Evolutionary conservation across 2,797 vertebrate species (phyloP).

Genomic region (Sebastes hubbsi): DNA sequence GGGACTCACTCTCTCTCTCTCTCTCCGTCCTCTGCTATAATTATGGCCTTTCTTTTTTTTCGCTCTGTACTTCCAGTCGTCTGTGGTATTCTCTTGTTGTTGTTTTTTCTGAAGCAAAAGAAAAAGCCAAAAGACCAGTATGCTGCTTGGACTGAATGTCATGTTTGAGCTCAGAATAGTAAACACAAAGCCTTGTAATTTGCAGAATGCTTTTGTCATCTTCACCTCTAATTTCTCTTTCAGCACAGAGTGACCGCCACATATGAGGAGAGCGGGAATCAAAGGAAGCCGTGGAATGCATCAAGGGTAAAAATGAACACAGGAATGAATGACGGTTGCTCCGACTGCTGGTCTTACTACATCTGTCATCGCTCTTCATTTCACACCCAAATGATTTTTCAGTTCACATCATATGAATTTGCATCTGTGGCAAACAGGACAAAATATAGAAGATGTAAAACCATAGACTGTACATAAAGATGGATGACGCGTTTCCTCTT

Average conservation of each 20-base stretch:
- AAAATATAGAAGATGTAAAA: not conserved
- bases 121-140: conserved; percentile 50
- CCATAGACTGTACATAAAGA: too few species aligned
- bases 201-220: conserved; percentile 79
- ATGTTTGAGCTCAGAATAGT: conserved; percentile 79
- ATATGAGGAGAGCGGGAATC: conserved; percentile 53
- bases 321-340: conserved; percentile 26
- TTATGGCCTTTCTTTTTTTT: conserved; percentile 72
- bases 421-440: not conserved
- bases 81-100: conserved; percentile 63
- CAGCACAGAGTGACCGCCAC: conserved; percentile 50
- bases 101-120: conserved; percentile 25
- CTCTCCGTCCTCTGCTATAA: conserved; percentile 69
- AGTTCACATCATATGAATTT: not conserved
- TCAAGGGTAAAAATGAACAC: conserved; percentile 54
- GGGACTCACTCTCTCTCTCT: conserved; percentile 55
- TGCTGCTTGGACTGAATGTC: conserved; percentile 59
- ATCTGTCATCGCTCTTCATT: conserved; percentile 6
- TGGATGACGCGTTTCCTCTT: too few species aligned
- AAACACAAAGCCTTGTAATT: conserved; percentile 81
- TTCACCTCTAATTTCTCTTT: conserved; percentile 74
- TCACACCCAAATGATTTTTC: conserved; percentile 4
- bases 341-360: not conserved
- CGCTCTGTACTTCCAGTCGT: conserved; percentile 67
- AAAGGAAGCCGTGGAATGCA: conserved; percentile 58